These are phyloP conservation scores for Melitaea athalia DNA, from an alignment of 2,888 invertebrate genomes.

Conservation along the genomic window DNA sequence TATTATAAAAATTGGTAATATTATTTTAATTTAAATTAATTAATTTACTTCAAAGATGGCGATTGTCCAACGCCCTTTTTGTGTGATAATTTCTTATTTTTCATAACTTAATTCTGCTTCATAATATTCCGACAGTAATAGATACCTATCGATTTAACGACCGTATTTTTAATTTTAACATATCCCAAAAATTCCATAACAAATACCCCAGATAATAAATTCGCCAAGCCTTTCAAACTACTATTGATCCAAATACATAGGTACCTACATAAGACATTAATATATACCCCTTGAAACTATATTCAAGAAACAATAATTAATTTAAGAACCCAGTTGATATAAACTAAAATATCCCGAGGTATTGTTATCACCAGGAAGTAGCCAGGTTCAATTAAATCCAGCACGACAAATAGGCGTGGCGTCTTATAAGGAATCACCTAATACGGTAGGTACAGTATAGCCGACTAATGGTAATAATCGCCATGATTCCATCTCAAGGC, in stretches of 20 bases:
- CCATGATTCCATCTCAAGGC: slow-evolving; percentile 40
- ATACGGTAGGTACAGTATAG: slow-evolving; percentile 30
- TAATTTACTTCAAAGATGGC: no score
- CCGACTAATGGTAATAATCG: slow-evolving; percentile 41
- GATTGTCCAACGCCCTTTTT: no score
- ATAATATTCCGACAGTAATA: no score
- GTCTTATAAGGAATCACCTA: slow-evolving; percentile 37
- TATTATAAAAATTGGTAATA: no score
- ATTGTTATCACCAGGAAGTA: slow-evolving; percentile 30
- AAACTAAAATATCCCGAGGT: not conserved
- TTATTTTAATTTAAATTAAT: no score
- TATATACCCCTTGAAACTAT: not conserved
- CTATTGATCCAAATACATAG: not conserved
- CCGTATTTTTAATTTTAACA: no score
- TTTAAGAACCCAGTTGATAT: not conserved
- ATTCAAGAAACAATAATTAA: not conserved
- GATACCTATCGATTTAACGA: no score
- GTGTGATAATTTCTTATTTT: no score
- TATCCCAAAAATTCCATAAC: no score
- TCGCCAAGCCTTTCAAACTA: not conserved
- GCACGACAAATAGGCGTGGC: slow-evolving; percentile 31
- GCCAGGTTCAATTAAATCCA: slow-evolving; percentile 33
- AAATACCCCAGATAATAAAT: no score
- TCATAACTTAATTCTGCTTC: no score
- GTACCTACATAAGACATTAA: not conserved